Base-by-base conservation (phyloP, 2,888 invertebrate species). In the Steinernema hermaphroditum region DNA sequence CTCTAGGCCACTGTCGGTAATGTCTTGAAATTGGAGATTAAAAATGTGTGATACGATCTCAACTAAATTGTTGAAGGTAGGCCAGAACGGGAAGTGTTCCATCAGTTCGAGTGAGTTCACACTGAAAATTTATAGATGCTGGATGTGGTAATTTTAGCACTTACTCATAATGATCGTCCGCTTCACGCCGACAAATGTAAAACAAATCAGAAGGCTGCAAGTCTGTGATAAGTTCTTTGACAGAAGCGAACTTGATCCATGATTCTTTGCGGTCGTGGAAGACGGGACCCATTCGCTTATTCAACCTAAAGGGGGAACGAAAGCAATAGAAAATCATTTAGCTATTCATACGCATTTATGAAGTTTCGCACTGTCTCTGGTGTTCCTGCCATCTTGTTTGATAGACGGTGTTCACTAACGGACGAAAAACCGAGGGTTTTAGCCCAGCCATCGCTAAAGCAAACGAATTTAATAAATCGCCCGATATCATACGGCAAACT, bases 71-170 rank as follows among this genome's bases (percentile, higher is more conserved):
- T 85, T 78, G 74, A 84, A 86, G n/a, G 85, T 85, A 6, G 79
- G 80, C 85, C 83, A 84, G 77, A 84, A 84, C 8, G 85, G 85
- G 76, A 85, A 85, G 74, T 85, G 79, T 22, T 84, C 83, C 85
- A 85, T 84, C 73, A 86, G 68, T 27, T 83, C 83, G 37, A 86
- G 69, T 19, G 81, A 74, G 43, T 85, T 34, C 16, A 22, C 57
- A 32, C 22, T 69, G 34, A 69, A 69, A 24, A 27, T 46, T 50
- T 41, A 41, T 68, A 41, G 29, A 24, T 34, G 4, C 24, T 34
- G 24, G 12, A 68, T 9, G 34, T 19, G 16, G 12, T n/a, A 43
- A 44, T 2, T 19, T 6, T 12, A 32, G 19, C 49, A 74, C 76
- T 68, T 27, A 84, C 85, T 83, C 80, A 72, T 81, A 83, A 72